phyloP scores from a whole-genome alignment of 2,797 vertebrate genomes.

The Chrosomus eos region DNA sequence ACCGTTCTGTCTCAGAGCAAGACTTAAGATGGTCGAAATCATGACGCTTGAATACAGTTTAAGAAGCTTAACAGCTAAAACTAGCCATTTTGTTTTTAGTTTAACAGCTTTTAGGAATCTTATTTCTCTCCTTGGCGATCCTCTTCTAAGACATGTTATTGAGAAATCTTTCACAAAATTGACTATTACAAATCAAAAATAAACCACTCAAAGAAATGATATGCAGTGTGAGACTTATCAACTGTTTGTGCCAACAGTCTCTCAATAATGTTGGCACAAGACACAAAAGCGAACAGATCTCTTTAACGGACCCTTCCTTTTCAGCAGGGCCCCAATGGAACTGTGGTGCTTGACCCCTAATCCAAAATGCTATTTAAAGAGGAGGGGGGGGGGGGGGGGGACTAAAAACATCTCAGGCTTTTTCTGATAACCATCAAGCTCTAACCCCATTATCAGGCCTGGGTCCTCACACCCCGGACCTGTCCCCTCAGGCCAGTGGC shows the following conservation, averaged over 20 bases:
- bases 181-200: constrained; percentile 45
- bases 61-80: constrained; percentile 30
- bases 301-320: constrained; percentile 61
- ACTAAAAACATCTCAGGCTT: constrained; percentile 80
- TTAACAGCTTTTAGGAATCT: constrained; percentile 4
- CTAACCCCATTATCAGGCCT: constrained; percentile 82
- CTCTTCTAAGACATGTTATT: background rate
- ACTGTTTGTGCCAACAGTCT: constrained; percentile 63
- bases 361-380: constrained; percentile 71
- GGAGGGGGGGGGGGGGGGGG: constrained; percentile 58
- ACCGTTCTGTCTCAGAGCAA: constrained; percentile 20
- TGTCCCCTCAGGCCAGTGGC: constrained; percentile 78
- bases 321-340: constrained; percentile 66
- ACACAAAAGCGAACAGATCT: constrained; percentile 66
- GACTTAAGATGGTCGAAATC: constrained; percentile 24
- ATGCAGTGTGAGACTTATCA: constrained; percentile 47
- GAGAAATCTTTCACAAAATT: background rate
- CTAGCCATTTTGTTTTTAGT: constrained; percentile 2
- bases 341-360: constrained; percentile 75
- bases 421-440: constrained; percentile 82
- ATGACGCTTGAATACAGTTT: constrained; percentile 25
- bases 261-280: constrained; percentile 69
- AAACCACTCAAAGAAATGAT: constrained; percentile 64
- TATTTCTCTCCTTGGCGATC: background rate
- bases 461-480: constrained; percentile 80